Evolutionary conservation across 2,113 vertebrate species (phyloP), one percentile per base, ranked within the genome.

Genomic region (Lasiurus borealis): DNA sequence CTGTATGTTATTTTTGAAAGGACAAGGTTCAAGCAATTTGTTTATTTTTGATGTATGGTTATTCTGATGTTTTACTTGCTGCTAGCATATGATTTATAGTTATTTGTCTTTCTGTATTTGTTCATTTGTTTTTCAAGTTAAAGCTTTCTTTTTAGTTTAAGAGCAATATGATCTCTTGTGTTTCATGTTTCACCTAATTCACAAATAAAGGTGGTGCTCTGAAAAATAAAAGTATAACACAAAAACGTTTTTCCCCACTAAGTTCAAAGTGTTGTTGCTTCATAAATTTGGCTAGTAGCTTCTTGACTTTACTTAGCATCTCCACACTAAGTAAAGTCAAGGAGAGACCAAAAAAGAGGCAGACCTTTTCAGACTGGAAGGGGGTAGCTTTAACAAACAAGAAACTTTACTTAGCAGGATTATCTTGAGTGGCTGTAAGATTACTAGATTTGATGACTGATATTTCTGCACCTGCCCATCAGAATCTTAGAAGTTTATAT

Each of bases 1-100:
- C 31, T 68, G 44, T 96, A 59, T 25, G 16, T 93, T 81, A 29
- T 75, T 93, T 92, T 88, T 31, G 18, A 93, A 96, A 85, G 36
- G 18, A 13, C 68, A 82, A 71, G 34, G 2, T 88, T 88, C 27
- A 86, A n/a, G n/a, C 18, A 86, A 48, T 87, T 81, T 19, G 66
- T 64, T 64, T 64, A 81, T 81, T 91, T 94, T 91, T 71, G 52
- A 83, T 93, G 21, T 64, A 50, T 5, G 14, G 29, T 64, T 64
- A 64, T 64, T 31, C 27, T 64, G 62, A 31, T 31, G 62, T 64
- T 64, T 64, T 64, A 64, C 25, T 64, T 64, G 62, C 5, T 31
- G 5, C 31, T 64, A 64, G 62, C 27, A 31, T 64, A 64, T 31
- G 62, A 64, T 14, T 64, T 64, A 64, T 31, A 64, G 62, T 64